A percentile compares a stretch with the other conserved stretches of the same genome.
Conservation (phyloP, 92 coral and sea anemone species). For the Nematostella vectensis region DNA sequence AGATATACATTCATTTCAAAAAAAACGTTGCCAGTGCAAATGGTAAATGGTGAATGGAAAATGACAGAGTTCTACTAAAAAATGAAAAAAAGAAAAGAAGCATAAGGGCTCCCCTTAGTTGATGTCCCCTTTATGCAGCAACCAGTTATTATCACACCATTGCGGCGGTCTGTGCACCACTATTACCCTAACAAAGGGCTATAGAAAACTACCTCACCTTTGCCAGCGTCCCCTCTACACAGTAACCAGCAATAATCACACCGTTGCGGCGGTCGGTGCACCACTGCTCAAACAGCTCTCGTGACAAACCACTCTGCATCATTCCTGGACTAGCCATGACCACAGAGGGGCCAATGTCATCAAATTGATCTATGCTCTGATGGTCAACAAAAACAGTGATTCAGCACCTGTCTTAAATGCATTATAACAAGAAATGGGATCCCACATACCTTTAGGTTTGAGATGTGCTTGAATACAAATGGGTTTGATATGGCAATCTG, state of each 20-base stretch:
- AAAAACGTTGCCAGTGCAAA: no score
- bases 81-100: no score
- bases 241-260: constrained; percentile 95
- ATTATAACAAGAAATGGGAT: background rate
- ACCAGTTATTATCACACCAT: constrained; percentile 97
- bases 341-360: constrained; percentile 97
- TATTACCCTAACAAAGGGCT: no score
- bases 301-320: constrained; percentile 99
- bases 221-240: constrained; percentile 96
- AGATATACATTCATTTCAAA: no score
- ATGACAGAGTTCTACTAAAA: no score
- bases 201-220: constrained; percentile 39
- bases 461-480: constrained; percentile 94
- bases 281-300: constrained; percentile 98
- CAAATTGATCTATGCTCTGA: constrained; percentile 97
- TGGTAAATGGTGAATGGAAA: no score
- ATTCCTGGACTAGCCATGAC: constrained; percentile 99
- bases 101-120: constrained; percentile 53
- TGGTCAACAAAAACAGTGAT: background rate
- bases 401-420: background rate
- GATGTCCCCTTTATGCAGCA: constrained; percentile 93
- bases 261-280: constrained; percentile 95
- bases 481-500: constrained; percentile 97
- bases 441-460: constrained; percentile 97
- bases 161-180: constrained; percentile 95